Percentiles rank a stretch among this genome's conserved stretches.
These are phyloP conservation scores for Poeciliopsis presidionis DNA, from an alignment of 2,797 vertebrate genomes.

Conservation along the genomic window DNA sequence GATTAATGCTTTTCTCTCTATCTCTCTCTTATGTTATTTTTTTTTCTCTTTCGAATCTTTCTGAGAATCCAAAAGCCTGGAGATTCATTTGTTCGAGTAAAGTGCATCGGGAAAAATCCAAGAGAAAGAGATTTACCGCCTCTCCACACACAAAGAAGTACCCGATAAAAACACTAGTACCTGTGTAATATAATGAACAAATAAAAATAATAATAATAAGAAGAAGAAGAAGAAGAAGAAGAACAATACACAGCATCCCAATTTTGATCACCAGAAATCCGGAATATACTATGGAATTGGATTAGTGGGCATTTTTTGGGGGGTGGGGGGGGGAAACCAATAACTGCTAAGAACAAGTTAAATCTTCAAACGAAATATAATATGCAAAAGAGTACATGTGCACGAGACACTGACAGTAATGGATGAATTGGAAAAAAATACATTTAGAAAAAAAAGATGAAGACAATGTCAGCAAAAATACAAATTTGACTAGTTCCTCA, in stretches of 20 bases:
- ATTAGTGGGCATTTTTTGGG: neutral
- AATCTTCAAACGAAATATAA: neutral
- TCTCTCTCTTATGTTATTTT: neutral
- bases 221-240: neutral
- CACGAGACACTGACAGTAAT: neutral
- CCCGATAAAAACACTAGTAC: neutral
- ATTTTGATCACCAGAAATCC: neutral
- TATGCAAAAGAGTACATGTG: neutral
- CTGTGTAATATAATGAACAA: neutral
- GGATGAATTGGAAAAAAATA: neutral
- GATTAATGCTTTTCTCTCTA: neutral
- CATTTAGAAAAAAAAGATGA: neutral
- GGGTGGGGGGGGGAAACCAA: accelerated
- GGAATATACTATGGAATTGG: neutral
- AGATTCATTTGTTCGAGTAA: neutral
- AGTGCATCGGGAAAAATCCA: neutral
- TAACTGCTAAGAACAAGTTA: neutral
- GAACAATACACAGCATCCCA: neutral
- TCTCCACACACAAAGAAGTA: neutral
- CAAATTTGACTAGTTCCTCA: neutral
- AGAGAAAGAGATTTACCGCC: neutral
- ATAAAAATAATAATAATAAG: neutral
- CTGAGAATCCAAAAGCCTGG: neutral
- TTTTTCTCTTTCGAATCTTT: neutral
- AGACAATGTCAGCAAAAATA: neutral